phyloP scores from a whole-genome alignment of 2,888 invertebrate genomes.

The Drosophila aldrichi region DNA sequence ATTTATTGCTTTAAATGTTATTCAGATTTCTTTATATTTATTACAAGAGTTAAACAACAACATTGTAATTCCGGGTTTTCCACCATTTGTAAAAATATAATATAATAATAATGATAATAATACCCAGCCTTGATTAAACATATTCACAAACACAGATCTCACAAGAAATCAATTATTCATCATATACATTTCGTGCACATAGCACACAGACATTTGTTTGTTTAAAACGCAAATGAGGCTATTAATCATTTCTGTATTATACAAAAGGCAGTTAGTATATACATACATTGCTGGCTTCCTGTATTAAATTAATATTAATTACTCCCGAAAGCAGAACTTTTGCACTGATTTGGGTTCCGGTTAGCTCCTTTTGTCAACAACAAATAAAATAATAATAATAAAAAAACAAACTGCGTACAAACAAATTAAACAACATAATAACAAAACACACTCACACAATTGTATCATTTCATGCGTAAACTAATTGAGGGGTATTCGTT shows the following conservation, averaged over 20 bases:
- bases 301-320: constrained; percentile 18
- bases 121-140: not conserved
- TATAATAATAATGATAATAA: not conserved
- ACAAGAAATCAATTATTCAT: constrained; percentile 1
- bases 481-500: not conserved
- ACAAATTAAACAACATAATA: not conserved
- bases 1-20: not conserved
- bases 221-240: not conserved
- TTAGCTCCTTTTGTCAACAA: not conserved
- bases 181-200: constrained; percentile 4
- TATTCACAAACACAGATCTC: not conserved
- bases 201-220: not conserved
- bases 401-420: constrained; percentile 8
- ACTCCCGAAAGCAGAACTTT: constrained; percentile 3
- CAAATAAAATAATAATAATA: not conserved
- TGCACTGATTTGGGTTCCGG: constrained; percentile 17
- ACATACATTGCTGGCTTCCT: constrained; percentile 17
- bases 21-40: not conserved
- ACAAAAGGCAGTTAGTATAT: not conserved
- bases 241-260: constrained; percentile 9
- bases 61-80: not conserved
- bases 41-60: not conserved
- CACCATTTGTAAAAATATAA: not conserved
- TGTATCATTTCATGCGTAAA: not conserved
- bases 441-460: not conserved